Conservation (phyloP, 2,113 vertebrate genomes). For the Psilopsiagon aymara region DNA sequence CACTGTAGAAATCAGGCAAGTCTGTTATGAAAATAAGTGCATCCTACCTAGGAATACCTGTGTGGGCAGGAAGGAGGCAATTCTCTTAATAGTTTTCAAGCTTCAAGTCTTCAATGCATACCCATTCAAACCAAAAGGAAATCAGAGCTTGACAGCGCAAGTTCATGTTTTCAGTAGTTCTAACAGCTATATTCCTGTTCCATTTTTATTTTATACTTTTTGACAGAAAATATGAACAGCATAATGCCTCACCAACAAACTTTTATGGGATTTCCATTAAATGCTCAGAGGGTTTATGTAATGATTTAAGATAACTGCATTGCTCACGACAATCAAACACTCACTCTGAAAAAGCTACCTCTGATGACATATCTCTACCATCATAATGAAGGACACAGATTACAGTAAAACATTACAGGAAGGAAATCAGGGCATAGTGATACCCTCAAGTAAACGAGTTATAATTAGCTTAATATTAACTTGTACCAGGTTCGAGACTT, state of each 20-base stretch:
- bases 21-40: background rate
- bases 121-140: background rate
- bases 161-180: background rate
- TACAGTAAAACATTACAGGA: background rate
- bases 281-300: background rate
- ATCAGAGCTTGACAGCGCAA: background rate
- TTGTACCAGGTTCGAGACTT: background rate
- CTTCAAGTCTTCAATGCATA: background rate
- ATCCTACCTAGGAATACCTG: background rate
- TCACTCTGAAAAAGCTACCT: background rate
- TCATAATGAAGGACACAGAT: fast-evolving
- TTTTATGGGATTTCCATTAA: background rate
- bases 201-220: background rate
- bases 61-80: background rate
- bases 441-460: background rate
- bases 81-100: background rate
- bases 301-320: background rate
- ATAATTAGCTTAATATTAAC: background rate
- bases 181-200: background rate
- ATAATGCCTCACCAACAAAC: background rate
- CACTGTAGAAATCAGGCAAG: background rate
- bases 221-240: background rate
- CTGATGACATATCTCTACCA: background rate
- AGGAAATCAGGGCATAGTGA: background rate
- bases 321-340: background rate